Evolutionary conservation across 2,888 invertebrate genomes (phyloP).

Genomic region (Eupeodes latifasciatus): DNA sequence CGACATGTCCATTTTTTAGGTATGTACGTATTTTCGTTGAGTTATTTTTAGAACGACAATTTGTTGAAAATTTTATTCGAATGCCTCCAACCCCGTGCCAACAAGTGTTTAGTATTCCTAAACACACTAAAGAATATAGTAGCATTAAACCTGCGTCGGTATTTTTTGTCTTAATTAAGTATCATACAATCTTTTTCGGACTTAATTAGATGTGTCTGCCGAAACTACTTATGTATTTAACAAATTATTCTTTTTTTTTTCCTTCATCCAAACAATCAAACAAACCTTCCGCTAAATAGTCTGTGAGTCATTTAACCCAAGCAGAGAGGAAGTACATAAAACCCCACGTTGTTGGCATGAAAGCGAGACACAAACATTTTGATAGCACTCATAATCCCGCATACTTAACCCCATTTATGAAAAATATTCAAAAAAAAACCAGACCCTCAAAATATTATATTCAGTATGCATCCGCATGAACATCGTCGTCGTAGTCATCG

Average conservation of each 20-base stretch:
- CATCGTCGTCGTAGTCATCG: too few relatives aligned
- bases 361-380: constrained; percentile 49
- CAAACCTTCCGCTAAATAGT: neutral
- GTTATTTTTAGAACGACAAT: too few relatives aligned
- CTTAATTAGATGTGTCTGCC: constrained; percentile 42
- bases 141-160: too few relatives aligned
- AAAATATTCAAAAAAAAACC: neutral
- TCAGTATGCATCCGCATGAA: too few relatives aligned
- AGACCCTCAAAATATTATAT: too few relatives aligned
- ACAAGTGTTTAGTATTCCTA: too few relatives aligned
- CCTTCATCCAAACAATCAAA: neutral
- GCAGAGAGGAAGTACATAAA: constrained; percentile 9
- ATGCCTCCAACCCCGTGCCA: too few relatives aligned
- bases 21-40: too few relatives aligned
- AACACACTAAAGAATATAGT: too few relatives aligned
- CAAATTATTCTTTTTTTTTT: constrained; percentile 29
- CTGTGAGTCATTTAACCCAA: constrained; percentile 20
- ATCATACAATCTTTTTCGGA: neutral
- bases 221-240: constrained; percentile 43
- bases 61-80: too few relatives aligned
- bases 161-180: neutral
- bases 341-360: neutral
- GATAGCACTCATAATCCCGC: constrained; percentile 42
- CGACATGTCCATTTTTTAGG: too few relatives aligned
- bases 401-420: constrained; percentile 25